phyloP scores from a whole-genome alignment of 2,113 vertebrate species.

The Austrofundulus limnaeus region DNA sequence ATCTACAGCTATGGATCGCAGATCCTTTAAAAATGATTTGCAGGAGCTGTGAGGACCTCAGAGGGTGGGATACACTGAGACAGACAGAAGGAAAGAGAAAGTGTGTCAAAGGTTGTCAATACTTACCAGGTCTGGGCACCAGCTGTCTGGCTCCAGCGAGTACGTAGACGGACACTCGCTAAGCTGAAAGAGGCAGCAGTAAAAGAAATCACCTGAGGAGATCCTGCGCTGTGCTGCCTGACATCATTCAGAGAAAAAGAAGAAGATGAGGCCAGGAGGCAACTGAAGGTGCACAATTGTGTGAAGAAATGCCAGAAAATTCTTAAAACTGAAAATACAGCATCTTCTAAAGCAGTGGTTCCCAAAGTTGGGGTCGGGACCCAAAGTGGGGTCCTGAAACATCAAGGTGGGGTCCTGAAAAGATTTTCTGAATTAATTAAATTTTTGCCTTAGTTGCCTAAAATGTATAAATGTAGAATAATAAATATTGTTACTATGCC shows the following conservation, averaged over 20 bases:
- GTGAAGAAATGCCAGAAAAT: slow-evolving; percentile 28
- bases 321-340: slow-evolving; percentile 5
- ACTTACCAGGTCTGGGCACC: slow-evolving; percentile 55
- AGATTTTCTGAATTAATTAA: too few species aligned
- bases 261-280: slow-evolving; percentile 46
- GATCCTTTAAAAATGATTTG: slow-evolving; percentile 8
- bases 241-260: slow-evolving; percentile 46
- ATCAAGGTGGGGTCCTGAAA: too few species aligned
- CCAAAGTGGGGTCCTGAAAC: too few species aligned
- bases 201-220: slow-evolving; percentile 65
- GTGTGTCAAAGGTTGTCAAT: slow-evolving; percentile 49
- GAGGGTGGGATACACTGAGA: background rate
- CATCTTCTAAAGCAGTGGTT: background rate
- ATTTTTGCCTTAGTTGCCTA: too few species aligned
- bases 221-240: slow-evolving; percentile 52
- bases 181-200: slow-evolving; percentile 69
- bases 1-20: background rate
- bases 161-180: slow-evolving; percentile 68
- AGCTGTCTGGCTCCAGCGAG: slow-evolving; percentile 74
- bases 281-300: slow-evolving; percentile 26
- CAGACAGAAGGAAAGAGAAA: background rate
- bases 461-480: too few species aligned
- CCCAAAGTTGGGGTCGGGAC: too few species aligned
- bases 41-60: slow-evolving; percentile 20
- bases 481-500: too few species aligned